These are phyloP conservation scores for Hyles lineata DNA, from an alignment of 2,888 invertebrate species.

Conservation along the genomic window DNA sequence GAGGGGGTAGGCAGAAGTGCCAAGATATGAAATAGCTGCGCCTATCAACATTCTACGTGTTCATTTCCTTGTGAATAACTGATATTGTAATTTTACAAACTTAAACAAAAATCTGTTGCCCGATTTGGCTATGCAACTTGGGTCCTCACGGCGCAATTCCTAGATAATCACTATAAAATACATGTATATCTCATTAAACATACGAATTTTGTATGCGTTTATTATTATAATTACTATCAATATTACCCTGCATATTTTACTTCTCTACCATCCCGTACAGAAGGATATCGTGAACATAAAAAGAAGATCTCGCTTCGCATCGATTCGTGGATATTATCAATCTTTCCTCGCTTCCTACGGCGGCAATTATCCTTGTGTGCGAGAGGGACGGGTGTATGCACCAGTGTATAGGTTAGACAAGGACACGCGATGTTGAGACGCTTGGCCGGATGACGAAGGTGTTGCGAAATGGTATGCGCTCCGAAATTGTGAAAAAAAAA, in stretches of 20 bases:
- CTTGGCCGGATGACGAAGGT: conserved; percentile 50
- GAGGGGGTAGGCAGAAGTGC: too few species aligned
- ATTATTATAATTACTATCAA: not conserved
- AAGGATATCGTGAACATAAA: conserved; percentile 48
- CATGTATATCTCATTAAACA: too few species aligned
- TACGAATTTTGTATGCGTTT: too few species aligned
- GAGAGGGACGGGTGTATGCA: conserved; percentile 50
- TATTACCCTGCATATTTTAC: not conserved
- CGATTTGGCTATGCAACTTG: too few species aligned
- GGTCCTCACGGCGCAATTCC: too few species aligned
- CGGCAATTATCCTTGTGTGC: conserved; percentile 62
- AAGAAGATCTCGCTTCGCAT: conserved; percentile 28
- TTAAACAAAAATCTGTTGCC: too few species aligned
- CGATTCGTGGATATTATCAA: conserved; percentile 67
- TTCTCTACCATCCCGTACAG: conserved; percentile 28
- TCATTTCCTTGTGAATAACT: too few species aligned
- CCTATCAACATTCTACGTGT: too few species aligned
- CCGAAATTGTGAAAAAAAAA: not conserved
- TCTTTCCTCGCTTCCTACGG: conserved; percentile 73
- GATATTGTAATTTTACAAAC: too few species aligned
- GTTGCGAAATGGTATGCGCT: conserved; percentile 45
- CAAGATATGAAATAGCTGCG: too few species aligned
- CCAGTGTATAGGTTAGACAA: conserved; percentile 16
- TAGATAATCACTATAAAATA: too few species aligned
- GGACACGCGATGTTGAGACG: conserved; percentile 36